Evolutionary conservation across 2,797 vertebrate species (phyloP).

Genomic region (Anguilla obscura): DNA sequence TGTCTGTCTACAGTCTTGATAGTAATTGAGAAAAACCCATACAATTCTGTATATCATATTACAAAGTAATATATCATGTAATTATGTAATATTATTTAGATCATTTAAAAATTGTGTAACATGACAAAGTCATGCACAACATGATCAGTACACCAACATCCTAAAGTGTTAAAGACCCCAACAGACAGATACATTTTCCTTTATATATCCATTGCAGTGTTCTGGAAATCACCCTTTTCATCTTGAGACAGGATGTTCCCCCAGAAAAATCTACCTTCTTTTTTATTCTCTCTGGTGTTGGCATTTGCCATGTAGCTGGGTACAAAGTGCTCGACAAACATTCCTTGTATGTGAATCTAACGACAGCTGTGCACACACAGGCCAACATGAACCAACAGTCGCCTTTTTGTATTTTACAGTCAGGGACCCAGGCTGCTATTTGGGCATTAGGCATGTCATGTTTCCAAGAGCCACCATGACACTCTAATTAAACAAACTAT

Average conservation of each 20-base stretch:
- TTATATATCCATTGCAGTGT: not conserved
- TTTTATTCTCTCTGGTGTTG: not conserved
- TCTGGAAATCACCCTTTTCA: not conserved
- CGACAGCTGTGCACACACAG: constrained; percentile 50
- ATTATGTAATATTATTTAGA: not conserved
- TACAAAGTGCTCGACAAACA: constrained; percentile 30
- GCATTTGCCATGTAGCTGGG: constrained; percentile 1
- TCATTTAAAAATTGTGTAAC: not conserved
- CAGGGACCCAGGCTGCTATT: constrained; percentile 51
- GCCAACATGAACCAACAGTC: constrained; percentile 34
- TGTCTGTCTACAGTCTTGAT: not conserved
- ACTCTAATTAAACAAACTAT: constrained; percentile 57
- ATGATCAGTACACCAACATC: not conserved
- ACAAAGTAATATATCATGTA: not conserved
- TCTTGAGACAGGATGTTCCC: constrained; percentile 10
- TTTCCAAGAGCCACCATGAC: constrained; percentile 30
- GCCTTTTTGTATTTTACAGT: constrained; percentile 41
- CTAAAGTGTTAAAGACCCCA: not conserved
- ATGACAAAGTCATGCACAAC: not conserved
- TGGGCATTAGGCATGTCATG: constrained; percentile 29
- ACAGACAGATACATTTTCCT: not conserved
- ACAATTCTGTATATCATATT: not conserved
- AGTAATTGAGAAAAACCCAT: not conserved
- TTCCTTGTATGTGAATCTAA: constrained; percentile 45
- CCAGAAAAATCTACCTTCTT: not conserved